phyloP scores from a whole-genome alignment of 1,140 invertebrate genomes.

The Drosophila arizonae region DNA sequence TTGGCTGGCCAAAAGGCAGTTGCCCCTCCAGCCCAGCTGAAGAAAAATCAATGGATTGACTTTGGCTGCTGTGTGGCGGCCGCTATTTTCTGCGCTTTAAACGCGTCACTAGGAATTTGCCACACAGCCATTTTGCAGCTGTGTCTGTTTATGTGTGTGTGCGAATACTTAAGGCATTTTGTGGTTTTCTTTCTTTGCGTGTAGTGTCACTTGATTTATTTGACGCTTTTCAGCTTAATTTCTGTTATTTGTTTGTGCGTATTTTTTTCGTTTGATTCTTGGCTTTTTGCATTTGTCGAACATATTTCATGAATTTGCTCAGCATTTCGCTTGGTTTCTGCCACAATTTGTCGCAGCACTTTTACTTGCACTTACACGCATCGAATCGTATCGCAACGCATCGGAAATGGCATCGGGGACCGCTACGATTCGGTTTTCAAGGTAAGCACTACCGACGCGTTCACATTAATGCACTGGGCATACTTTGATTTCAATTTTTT shows the following conservation, averaged over 20 bases:
- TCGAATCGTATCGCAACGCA: slow-evolving; percentile 20
- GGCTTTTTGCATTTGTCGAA: slow-evolving; percentile 42
- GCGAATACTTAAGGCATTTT: slow-evolving; percentile 10
- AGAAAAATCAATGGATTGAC: slow-evolving; percentile 76
- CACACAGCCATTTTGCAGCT: slow-evolving; percentile 36
- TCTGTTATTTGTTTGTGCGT: slow-evolving; percentile 28
- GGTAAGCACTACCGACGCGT: slow-evolving; percentile 28
- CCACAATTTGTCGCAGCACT: slow-evolving; percentile 18
- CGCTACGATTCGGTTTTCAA: slow-evolving; percentile 37
- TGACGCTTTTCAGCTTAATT: slow-evolving; percentile 55
- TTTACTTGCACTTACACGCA: slow-evolving; percentile 45
- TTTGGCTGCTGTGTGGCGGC: slow-evolving; percentile 54
- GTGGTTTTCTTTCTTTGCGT: not conserved
- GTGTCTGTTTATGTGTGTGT: slow-evolving; percentile 24
- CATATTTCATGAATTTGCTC: slow-evolving; percentile 27
- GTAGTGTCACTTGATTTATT: slow-evolving; percentile 69
- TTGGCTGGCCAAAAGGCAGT: slow-evolving; percentile 12
- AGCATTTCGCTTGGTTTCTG: slow-evolving; percentile 21
- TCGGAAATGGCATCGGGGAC: slow-evolving; percentile 29
- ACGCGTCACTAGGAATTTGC: slow-evolving; percentile 70
- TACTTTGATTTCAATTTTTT: not conserved
- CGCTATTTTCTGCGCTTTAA: slow-evolving; percentile 72
- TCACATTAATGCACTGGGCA: slow-evolving; percentile 20
- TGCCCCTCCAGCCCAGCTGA: not conserved
- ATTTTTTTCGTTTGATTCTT: slow-evolving; percentile 14